Evolutionary conservation across 2,888 invertebrate genomes (phyloP), one percentile per base, ranked within the genome.

Genomic region (Pasiphila rectangulata): DNA sequence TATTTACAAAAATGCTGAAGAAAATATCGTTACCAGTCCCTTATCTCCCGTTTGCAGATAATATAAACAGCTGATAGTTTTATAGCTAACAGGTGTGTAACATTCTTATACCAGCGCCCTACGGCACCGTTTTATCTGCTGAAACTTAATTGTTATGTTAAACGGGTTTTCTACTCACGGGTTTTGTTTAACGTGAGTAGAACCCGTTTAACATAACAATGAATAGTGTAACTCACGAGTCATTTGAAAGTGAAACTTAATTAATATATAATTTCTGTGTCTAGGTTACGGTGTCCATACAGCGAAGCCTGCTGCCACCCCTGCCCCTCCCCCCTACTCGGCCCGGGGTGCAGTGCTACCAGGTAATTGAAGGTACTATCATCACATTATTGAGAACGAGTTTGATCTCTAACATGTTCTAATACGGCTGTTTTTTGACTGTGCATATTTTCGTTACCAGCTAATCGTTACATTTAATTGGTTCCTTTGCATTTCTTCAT

Each of bases 271-370:
- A 17, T 5, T 19, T 17, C n/a, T 32, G 2, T 9, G n/a, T 16
- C 10, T 41, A 83, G 88, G 88, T 36, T 84, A 84, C 51, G 74
- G 61, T 76, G 87, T 91, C 61, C 90, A 91, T 79, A 94, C 93
- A 64, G 92, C 90, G 40, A 94, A 94, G 82, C 94, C 93, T 3
- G 93, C 93, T 42, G 92, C 94, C 16, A 95, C 94, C 30, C 95
- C 94, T 17, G 94, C 95, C 50, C 94, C 94, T 39, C 94, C 94
- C 6, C 95, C 95, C 0, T 95, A 95, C 75, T 91, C 91, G 1
- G 75, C 88, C 0, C 67, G 88, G 45, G 86, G 75, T 40, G 85
- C 88, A 1, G 75, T 80, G 37, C 58, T 78, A 51, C 81, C 84
- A 75, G 85, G 88, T 88, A 76, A 76, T 70, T 75, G 39, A 69